These are phyloP conservation scores for Podarcis muralis DNA, from an alignment of 2,113 vertebrate species.

Conservation along the genomic window DNA sequence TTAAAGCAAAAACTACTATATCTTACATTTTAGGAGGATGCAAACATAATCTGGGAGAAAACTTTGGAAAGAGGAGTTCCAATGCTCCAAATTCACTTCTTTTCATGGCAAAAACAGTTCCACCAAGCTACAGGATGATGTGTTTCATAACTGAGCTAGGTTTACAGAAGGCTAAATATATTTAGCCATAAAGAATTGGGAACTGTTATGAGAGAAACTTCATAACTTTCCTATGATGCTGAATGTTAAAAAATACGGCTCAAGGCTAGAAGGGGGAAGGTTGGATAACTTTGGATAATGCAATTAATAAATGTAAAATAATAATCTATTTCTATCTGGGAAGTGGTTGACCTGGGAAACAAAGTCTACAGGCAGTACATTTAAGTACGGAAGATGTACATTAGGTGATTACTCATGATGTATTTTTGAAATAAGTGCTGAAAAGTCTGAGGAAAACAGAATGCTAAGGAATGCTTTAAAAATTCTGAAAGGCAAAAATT, in stretches of 20 bases:
- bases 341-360: not conserved
- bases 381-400: not conserved
- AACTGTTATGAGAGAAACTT: slow-evolving; percentile 28
- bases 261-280: not conserved
- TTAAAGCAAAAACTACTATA: not conserved
- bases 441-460: not conserved
- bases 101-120: slow-evolving; percentile 37
- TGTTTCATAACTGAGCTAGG: slow-evolving; percentile 22
- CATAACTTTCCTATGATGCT: not conserved
- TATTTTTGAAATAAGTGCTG: not conserved
- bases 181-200: not conserved
- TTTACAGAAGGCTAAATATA: slow-evolving; percentile 28
- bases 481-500: not conserved
- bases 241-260: not conserved
- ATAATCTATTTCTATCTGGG: not conserved
- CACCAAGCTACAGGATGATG: slow-evolving; percentile 20
- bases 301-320: not conserved
- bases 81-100: not conserved
- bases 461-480: not conserved
- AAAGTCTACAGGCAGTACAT: not conserved
- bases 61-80: not conserved
- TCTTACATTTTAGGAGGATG: not conserved
- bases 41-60: not conserved
- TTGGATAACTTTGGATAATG: not conserved
- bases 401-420: accelerated